Evolutionary conservation across 2,113 vertebrate species (phyloP), one percentile per base, ranked within the genome.

Genomic region (Anser brachyrhynchus): DNA sequence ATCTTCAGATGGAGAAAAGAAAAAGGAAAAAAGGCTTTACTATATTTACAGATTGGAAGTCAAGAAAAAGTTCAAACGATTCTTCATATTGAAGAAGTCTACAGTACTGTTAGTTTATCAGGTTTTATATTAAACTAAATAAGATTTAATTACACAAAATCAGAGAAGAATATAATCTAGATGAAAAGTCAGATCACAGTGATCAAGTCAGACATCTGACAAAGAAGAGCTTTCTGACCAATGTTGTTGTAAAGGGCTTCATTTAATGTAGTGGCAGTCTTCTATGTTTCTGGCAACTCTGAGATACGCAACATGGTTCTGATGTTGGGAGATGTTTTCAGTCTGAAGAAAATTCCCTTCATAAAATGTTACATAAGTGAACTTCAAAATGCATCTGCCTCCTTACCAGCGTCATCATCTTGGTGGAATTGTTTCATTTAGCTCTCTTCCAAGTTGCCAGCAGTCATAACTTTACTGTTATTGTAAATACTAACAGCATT

Each of bases 1-100:
- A 10, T 77, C 64, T 89, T 95, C 69, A 90, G 83, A 86, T 51
- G 54, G 29, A 92, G 54, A 80, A 91, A 95, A 77, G 62, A 89
- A 74, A 85, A 92, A 51, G 57, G 81, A 78, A 92, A 90, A 75
- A 35, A 79, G 75, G 25, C 35, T 90, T 85, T 82, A 12, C 35
- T 84, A 4, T 75, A 69, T 88, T 85, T 85, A 61, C 43, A 73
- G 64, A 37, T 35, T 82, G 52, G 71, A 84, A 90, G 66, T 67
- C 39, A 71, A 64, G 67, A 69, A 93, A 44, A 71, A 93, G 21
- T 46, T 85, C 25, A 51, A 93, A 72, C 78, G 8, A 28, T 78
- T 35, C 31, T 58, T 87, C 31, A 18, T 74, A 21, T 22, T 65
- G 33, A 81, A 76, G 51, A 62, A 78, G 29, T 67, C 35, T 39